phyloP scores from a whole-genome alignment of 2,888 invertebrate genomes.

The Cabera pusaria region DNA sequence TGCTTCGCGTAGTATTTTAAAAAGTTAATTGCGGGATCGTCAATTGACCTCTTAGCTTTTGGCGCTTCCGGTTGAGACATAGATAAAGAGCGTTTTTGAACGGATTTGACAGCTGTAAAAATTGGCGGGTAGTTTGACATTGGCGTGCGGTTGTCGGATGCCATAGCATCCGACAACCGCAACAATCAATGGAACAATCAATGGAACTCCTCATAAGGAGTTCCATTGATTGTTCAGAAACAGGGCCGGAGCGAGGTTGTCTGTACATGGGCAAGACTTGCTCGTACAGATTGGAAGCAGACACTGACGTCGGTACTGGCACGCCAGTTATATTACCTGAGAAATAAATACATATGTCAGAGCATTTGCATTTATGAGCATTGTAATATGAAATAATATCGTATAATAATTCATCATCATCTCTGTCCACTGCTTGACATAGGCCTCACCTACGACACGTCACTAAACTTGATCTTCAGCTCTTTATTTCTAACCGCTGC shows the following conservation, averaged over 20 bases:
- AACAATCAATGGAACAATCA: too few relatives aligned
- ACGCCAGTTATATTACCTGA: constrained; percentile 13
- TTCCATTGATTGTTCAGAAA: constrained; percentile 31
- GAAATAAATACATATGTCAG: too few relatives aligned
- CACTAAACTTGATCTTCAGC: too few relatives aligned
- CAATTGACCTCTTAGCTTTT: constrained; percentile 44
- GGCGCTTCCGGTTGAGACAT: constrained; percentile 11
- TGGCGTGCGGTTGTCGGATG: constrained; percentile 30
- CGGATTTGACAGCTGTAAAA: constrained; percentile 24
- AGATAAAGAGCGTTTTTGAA: constrained; percentile 29
- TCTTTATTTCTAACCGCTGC: too few relatives aligned
- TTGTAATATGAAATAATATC: too few relatives aligned
- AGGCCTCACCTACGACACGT: too few relatives aligned
- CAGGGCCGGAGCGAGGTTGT: background rate
- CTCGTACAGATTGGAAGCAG: constrained; percentile 21
- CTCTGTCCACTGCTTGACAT: too few relatives aligned
- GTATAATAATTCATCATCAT: too few relatives aligned
- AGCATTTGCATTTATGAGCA: too few relatives aligned
- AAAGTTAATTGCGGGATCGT: constrained; percentile 44
- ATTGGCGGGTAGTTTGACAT: constrained; percentile 13
- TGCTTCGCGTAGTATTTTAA: constrained; percentile 62
- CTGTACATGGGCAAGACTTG: constrained; percentile 19
- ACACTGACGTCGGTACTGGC: constrained; percentile 7
- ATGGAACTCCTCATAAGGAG: constrained; percentile 39
- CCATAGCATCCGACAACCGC: too few relatives aligned